Conservation (phyloP, 2,888 invertebrate species). For the Strigamia maritima region DNA sequence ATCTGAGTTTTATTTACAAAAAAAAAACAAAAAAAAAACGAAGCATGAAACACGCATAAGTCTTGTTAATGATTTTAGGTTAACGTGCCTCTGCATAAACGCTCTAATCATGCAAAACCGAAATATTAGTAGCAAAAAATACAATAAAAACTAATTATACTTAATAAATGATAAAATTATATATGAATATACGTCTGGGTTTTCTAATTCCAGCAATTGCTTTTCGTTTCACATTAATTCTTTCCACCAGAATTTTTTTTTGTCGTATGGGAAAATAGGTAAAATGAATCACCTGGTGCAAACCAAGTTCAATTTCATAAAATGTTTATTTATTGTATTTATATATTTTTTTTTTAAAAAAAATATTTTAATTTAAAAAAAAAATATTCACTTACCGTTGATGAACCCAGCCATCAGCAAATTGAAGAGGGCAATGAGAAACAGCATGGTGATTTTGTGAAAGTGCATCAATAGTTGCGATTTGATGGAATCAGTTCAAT, state of each 20-base stretch:
- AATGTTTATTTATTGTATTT: background rate
- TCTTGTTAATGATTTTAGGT: too few species aligned
- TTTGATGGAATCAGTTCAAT: conserved; percentile 23
- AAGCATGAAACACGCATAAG: background rate
- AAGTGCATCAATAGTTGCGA: background rate
- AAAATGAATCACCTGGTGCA: conserved; percentile 25
- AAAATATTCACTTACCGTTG: background rate
- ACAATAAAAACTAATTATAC: too few species aligned
- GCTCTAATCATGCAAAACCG: too few species aligned
- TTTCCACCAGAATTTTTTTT: background rate
- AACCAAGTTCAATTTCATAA: background rate
- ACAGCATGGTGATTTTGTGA: conserved; percentile 4
- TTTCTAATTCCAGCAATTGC: background rate
- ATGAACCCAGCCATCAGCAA: conserved; percentile 9
- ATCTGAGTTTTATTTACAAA: too few species aligned
- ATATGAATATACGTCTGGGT: background rate
- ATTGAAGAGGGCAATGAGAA: background rate
- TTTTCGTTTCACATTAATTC: background rate
- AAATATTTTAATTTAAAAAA: background rate
- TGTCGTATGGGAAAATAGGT: conserved; percentile 18
- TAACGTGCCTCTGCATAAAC: too few species aligned
- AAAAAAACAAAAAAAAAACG: too few species aligned
- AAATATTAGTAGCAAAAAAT: too few species aligned
- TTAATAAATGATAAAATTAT: too few species aligned
- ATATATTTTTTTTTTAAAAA: background rate